These are phyloP conservation scores for Candidula unifasciata DNA, from an alignment of 2,888 invertebrate genomes.

Conservation along the genomic window DNA sequence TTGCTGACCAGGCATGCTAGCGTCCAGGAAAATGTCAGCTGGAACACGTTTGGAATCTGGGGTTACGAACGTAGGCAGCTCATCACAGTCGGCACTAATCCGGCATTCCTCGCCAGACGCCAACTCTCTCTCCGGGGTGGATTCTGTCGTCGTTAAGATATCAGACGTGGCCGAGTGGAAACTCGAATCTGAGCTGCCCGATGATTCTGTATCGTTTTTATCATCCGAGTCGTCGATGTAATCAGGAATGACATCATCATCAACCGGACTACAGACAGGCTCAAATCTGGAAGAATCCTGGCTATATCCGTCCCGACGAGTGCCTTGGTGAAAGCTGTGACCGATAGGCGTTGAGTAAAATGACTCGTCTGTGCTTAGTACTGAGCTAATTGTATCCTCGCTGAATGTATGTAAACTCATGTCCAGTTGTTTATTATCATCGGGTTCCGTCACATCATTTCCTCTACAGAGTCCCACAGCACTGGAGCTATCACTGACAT, in stretches of 20 bases:
- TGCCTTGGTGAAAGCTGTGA: no score
- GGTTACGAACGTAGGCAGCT: slow-evolving; percentile 3
- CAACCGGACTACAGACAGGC: not conserved
- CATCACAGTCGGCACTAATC: slow-evolving; percentile 11
- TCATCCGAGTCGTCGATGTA: not conserved
- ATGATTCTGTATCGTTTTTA: slow-evolving; percentile 17
- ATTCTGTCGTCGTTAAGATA: slow-evolving; percentile 19
- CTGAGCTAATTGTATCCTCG: not conserved
- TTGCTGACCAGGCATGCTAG: not conserved
- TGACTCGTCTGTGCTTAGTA: no score
- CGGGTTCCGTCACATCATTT: not conserved
- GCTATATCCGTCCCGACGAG: not conserved
- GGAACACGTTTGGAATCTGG: not conserved
- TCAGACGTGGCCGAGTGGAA: slow-evolving; percentile 46
- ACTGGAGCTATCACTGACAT: no score
- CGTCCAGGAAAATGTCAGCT: not conserved
- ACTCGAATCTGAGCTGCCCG: slow-evolving; percentile 35
- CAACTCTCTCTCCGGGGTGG: not conserved
- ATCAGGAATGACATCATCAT: not conserved
- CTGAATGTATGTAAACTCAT: no score
- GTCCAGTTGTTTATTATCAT: not conserved
- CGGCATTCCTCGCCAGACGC: not conserved
- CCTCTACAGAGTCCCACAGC: no score
- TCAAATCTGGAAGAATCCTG: no score
- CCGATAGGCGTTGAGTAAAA: no score